Evolutionary conservation across 2,113 vertebrate species (phyloP), one percentile per base, ranked within the genome.

Genomic region (Polypterus bichir): DNA sequence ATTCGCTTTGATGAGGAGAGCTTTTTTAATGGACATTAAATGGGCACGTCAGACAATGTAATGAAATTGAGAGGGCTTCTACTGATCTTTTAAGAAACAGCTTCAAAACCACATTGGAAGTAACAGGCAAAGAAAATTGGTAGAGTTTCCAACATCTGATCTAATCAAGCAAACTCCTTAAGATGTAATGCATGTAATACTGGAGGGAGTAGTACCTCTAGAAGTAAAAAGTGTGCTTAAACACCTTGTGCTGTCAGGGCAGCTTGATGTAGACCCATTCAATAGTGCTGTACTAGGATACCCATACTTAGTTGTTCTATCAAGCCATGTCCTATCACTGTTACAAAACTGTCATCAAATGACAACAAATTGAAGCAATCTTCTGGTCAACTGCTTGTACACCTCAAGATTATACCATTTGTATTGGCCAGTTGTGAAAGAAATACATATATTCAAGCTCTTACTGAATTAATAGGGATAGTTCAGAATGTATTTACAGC

Each of bases 71-170:
- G 8, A 63, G 49, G 46, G 62, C 62, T 3, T 44, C 49, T 45
- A 69, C 59, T 44, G 55, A 62, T 8, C 53, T 9, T 44, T 57
- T 66, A 7, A 71, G 57, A 55, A 57, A 46, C 47, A 6, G 10
- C 8, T 57, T 71, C 11, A 71, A 59, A 68, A 71, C 66, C 6
- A 68, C 64, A 2, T 66, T 49, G 61, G 69, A 1, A 66, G 66
- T 7, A 71, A 68, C 44, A 46, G 66, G 64, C 65, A 45, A 54
- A 66, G 66, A 49, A 68, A 51, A 5, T 47, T 65, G 44, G 49
- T 68, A 57, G 58, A 69, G 52, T 66, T 69, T 54, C 64, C 61
- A 46, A 62, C 45, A 47, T 68, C 64, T 66, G 56, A 68, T 59
- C 47, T 69, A 3, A 63, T 68, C 7, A 4, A 49, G 6, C 66